Evolutionary conservation across 1,140 invertebrate genomes (phyloP).

Genomic region (Drosophila pandora): DNA sequence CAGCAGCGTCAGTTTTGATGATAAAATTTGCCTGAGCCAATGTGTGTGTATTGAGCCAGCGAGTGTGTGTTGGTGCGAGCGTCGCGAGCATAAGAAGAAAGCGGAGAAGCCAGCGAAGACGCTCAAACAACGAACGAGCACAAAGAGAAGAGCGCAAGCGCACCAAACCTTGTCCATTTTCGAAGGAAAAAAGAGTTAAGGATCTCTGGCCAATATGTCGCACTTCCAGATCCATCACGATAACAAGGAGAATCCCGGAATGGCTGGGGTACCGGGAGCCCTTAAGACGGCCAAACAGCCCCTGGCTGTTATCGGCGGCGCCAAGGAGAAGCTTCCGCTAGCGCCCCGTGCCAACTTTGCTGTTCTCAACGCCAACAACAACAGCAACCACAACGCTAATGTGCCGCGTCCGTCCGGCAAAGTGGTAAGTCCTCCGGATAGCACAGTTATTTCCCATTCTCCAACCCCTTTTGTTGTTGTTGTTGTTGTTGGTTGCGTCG

Average conservation of each 20-base stretch:
- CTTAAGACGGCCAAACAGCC: constrained; percentile 54
- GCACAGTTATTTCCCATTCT: constrained; percentile 17
- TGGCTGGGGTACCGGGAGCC: constrained; percentile 33
- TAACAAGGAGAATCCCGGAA: constrained; percentile 85
- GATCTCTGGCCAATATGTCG: constrained; percentile 82
- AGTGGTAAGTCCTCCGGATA: constrained; percentile 57
- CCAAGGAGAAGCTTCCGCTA: constrained; percentile 43
- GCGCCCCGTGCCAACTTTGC: constrained; percentile 78
- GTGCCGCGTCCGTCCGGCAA: constrained; percentile 64
- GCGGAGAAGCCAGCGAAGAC: constrained; percentile 38
- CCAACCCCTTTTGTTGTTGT: constrained; percentile 11
- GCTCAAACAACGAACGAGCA: constrained; percentile 35
- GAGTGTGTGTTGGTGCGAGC: constrained; percentile 44
- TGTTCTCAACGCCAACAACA: constrained; percentile 84
- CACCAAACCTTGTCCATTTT: constrained; percentile 51
- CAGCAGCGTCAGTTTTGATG: constrained; percentile 41
- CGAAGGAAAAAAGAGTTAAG: constrained; percentile 6
- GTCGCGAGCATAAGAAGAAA: constrained; percentile 52
- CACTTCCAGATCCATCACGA: constrained; percentile 86
- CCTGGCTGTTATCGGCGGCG: constrained; percentile 51
- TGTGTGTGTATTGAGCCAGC: constrained; percentile 29
- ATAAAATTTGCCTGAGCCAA: constrained; percentile 56
- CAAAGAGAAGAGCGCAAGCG: constrained; percentile 51
- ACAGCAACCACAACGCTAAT: constrained; percentile 77
- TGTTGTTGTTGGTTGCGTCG: constrained; percentile 15